Conservation (phyloP, 2,888 invertebrate species). For the Miltochrista miniata region DNA sequence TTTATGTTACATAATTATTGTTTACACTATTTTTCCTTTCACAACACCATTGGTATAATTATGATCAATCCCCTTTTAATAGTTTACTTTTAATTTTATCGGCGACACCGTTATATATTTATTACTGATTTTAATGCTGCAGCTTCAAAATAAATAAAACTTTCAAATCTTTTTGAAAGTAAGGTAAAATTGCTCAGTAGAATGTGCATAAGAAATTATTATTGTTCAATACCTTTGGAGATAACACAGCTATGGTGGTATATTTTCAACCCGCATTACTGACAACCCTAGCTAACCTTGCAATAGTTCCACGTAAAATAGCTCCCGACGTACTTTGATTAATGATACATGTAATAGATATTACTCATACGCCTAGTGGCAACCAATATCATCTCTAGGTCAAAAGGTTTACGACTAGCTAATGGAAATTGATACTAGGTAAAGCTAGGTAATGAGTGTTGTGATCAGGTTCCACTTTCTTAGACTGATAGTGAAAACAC, state of each 20-base stretch:
- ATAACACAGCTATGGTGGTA: too few species aligned
- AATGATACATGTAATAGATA: conserved; percentile 25
- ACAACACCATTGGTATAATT: not conserved
- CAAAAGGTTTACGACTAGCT: conserved; percentile 17
- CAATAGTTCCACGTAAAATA: conserved; percentile 15
- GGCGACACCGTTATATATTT: too few species aligned
- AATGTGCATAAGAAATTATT: too few species aligned
- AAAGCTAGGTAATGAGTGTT: not conserved
- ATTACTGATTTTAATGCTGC: too few species aligned
- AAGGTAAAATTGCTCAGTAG: too few species aligned
- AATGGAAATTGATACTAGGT: conserved; percentile 29
- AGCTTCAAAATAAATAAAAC: too few species aligned
- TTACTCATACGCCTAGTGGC: conserved; percentile 13
- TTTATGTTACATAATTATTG: conserved; percentile 31
- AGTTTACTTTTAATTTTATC: too few species aligned
- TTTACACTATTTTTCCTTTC: conserved; percentile 16
- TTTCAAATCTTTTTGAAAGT: too few species aligned
- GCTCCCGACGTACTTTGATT: conserved; percentile 28
- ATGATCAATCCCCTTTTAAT: too few species aligned
- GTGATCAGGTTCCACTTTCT: conserved; percentile 19
- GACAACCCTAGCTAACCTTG: conserved; percentile 21
- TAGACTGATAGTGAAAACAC: not conserved
- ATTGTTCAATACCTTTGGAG: too few species aligned
- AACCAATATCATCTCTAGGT: conserved; percentile 20
- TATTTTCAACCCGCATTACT: not conserved